These are phyloP conservation scores for Scopus umbretta DNA, from an alignment of 2,113 vertebrate species.

Conservation along the genomic window DNA sequence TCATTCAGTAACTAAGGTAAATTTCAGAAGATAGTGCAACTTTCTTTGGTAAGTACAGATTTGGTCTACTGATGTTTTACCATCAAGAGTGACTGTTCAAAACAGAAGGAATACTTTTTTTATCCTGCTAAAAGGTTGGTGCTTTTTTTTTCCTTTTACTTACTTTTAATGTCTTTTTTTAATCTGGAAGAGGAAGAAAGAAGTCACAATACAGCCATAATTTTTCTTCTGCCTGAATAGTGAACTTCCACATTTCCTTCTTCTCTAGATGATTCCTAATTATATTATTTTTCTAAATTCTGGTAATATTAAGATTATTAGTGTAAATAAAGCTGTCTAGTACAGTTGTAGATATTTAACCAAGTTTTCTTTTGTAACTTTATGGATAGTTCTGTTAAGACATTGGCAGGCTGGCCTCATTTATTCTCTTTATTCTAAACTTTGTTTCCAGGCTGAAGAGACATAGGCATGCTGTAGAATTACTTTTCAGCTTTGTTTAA, in stretches of 20 bases:
- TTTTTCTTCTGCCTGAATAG: background rate
- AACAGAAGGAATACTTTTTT: background rate
- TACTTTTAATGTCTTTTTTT: background rate
- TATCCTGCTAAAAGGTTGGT: background rate
- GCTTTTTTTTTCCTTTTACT: background rate
- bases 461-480: background rate
- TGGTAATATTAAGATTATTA: background rate
- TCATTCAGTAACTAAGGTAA: background rate
- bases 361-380: background rate
- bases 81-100: background rate
- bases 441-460: background rate
- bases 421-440: background rate
- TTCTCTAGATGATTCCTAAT: background rate
- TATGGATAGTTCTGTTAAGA: background rate
- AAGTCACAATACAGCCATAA: background rate
- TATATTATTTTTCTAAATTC: background rate
- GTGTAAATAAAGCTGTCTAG: background rate
- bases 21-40: background rate
- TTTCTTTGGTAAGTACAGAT: background rate
- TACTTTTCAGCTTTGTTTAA: background rate
- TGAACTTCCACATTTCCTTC: background rate
- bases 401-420: background rate
- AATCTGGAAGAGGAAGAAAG: background rate
- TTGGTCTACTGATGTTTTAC: background rate
- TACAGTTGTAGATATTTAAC: background rate